Base-by-base conservation (phyloP, 2,888 invertebrate genomes). In the Ephialtes manifestator region DNA sequence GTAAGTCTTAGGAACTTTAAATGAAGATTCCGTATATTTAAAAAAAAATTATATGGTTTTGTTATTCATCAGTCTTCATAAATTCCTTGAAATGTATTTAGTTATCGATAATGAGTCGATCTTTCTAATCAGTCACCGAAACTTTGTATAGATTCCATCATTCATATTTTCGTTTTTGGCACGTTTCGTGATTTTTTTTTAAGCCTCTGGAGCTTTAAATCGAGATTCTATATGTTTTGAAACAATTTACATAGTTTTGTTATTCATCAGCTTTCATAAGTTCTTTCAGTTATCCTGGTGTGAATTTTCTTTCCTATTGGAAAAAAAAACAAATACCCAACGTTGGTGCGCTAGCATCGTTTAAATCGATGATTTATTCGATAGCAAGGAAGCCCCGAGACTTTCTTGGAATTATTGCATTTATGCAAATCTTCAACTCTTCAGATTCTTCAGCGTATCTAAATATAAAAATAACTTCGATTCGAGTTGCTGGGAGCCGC, bases 391-490 rank as follows among this genome's bases (percentile, higher is more conserved):
- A 46, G 13, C n/a, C 51, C 39, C 11, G 78, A 74, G 53, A 24
- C 46, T 24, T 55, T 77, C 84, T 86, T 85, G 84, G 91, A 89
- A 92, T 92, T 91, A 91, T 90, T 91, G 90, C 90, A 91, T 92
- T 91, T 91, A 91, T 91, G 90, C 88, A 90, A 89, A 91, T 91
- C 88, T 82, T 31, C 68, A 79, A 51, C 46, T 48, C 53, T 65
- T 48, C 51, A 81, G 58, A 76, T 53, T 65, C 43, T 43, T 43
- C 58, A 53, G 63, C 11, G 75, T 71, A 80, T 83, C 76, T 74
- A 79, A 65, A 91, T 91, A 91, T 90, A 92, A 92, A 91, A 91
- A 91, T 91, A 92, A 91, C 90, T 90, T 88, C 72, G 79, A 39
- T 87, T 87, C 87, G 70, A 74, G 84, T 87, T 81, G 81, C 65